Conservation (phyloP, 2,888 invertebrate genomes). For the Coleophora deauratella region DNA sequence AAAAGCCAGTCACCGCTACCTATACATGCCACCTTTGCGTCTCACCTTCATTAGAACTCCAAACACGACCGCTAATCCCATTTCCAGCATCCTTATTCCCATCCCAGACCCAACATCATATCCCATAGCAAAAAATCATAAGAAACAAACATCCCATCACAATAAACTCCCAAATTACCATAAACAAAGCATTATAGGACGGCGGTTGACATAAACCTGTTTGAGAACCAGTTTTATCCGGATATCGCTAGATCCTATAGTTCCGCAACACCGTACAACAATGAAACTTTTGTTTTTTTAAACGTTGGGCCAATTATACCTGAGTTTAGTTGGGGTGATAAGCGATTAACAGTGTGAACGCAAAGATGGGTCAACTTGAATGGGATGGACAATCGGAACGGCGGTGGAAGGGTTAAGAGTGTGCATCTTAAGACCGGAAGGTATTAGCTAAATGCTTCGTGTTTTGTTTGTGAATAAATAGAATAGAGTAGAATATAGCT, state of each 20-base stretch:
- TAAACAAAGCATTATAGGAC: slow-evolving; percentile 64
- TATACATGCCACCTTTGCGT: too few relatives aligned
- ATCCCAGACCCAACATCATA: slow-evolving; percentile 21
- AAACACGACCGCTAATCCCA: slow-evolving; percentile 55
- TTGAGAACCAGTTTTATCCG: slow-evolving; percentile 48
- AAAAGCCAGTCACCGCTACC: too few relatives aligned
- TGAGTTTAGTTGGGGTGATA: slow-evolving; percentile 34
- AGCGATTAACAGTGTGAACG: slow-evolving; percentile 43
- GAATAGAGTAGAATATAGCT: slow-evolving; percentile 17
- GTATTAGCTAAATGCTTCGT: slow-evolving; percentile 27
- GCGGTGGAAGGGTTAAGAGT: slow-evolving; percentile 29
- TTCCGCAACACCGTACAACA: slow-evolving; percentile 58
- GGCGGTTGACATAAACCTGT: slow-evolving; percentile 50
- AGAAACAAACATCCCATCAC: slow-evolving; percentile 39
- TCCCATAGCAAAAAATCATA: slow-evolving; percentile 22
- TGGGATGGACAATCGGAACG: slow-evolving; percentile 30
- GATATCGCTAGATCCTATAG: slow-evolving; percentile 52
- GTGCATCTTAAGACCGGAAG: slow-evolving; percentile 36
- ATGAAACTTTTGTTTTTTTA: slow-evolving; percentile 51
- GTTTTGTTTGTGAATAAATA: slow-evolving; percentile 23
- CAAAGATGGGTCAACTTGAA: slow-evolving; percentile 35
- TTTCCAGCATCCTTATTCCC: slow-evolving; percentile 34
- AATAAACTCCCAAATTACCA: slow-evolving; percentile 68
- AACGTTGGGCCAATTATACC: slow-evolving; percentile 41
- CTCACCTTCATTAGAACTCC: slow-evolving; percentile 8